Evolutionary conservation across 2,888 invertebrate species (phyloP).

Genomic region (Sthenelais limicola): DNA sequence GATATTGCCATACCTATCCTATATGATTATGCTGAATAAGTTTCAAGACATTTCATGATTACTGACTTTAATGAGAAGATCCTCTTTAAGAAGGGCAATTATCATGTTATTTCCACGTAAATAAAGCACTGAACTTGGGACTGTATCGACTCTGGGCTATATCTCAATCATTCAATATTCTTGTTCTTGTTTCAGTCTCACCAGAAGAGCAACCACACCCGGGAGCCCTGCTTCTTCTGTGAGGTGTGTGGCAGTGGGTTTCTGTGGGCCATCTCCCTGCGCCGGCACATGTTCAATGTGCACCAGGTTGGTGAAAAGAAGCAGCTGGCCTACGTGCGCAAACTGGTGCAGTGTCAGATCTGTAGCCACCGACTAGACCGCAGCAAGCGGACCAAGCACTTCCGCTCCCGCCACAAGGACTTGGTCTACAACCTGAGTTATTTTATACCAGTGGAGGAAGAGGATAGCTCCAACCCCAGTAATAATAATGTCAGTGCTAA

Average conservation of each 20-base stretch:
- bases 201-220: constrained; percentile 12
- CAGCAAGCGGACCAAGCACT: constrained; percentile 32
- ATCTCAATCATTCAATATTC: no score
- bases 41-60: no score
- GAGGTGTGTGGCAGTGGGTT: background rate
- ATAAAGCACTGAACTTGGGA: no score
- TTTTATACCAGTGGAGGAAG: constrained; percentile 4
- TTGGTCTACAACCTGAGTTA: constrained; percentile 13
- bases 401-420: constrained; percentile 23
- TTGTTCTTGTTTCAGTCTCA: no score
- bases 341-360: constrained; percentile 20
- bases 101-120: no score
- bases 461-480: no score
- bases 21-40: no score
- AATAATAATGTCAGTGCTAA: no score
- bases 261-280: constrained; percentile 5
- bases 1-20: no score
- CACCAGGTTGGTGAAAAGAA: background rate
- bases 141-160: no score
- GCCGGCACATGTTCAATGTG: constrained; percentile 20
- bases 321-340: background rate
- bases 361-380: constrained; percentile 12
- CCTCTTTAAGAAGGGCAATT: no score
- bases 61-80: no score
- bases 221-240: background rate